phyloP scores from a whole-genome alignment of 1,140 invertebrate species.

The Akabosia matsudoensis region DNA sequence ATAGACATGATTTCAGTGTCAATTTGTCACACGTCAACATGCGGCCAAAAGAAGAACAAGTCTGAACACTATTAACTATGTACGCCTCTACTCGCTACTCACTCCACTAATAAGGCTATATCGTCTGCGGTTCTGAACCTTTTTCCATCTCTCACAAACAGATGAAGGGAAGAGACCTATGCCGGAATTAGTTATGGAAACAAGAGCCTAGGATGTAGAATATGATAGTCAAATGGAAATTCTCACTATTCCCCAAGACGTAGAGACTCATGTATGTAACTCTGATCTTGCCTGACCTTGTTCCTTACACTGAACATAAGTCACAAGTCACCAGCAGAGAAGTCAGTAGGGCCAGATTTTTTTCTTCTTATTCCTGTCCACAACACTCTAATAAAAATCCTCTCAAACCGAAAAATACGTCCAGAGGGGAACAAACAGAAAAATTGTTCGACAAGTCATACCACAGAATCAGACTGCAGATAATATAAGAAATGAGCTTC shows the following conservation, averaged over 20 bases:
- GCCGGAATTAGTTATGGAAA: too few relatives aligned
- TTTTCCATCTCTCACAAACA: too few relatives aligned
- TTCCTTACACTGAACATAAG: neutral
- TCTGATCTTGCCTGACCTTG: neutral
- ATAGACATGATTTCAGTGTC: slow-evolving; percentile 6
- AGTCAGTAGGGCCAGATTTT: neutral
- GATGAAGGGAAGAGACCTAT: too few relatives aligned
- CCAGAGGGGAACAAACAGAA: neutral
- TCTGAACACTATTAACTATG: too few relatives aligned
- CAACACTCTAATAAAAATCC: neutral
- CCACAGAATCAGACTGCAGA: neutral
- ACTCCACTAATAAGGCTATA: too few relatives aligned
- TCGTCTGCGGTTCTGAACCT: too few relatives aligned
- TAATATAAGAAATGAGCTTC: neutral
- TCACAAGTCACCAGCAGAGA: neutral
- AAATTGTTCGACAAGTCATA: neutral
- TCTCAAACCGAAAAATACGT: neutral
- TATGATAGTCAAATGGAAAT: neutral
- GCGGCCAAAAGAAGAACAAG: neutral
- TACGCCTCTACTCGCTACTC: too few relatives aligned
- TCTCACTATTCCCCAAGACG: neutral
- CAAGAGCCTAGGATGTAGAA: neutral
- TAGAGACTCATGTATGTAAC: neutral
- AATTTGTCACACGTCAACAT: neutral
- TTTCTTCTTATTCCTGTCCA: neutral